phyloP scores from a whole-genome alignment of 2,888 invertebrate species.

The Hirtodrosophila confusa region DNA sequence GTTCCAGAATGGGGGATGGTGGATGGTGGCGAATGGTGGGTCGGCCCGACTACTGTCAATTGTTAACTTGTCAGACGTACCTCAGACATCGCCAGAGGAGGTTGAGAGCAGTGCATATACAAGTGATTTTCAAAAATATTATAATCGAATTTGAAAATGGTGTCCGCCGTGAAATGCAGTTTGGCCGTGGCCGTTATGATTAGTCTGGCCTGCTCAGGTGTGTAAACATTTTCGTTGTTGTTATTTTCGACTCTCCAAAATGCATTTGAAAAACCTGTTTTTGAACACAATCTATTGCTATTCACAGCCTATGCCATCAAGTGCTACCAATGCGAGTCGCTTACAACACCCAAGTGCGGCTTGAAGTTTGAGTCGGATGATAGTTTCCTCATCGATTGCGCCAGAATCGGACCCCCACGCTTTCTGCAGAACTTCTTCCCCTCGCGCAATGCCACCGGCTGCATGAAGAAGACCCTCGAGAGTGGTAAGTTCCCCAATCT shows the following conservation, averaged over 20 bases:
- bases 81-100: slow-evolving; percentile 59
- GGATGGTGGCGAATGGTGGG: slow-evolving; percentile 3
- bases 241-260: neutral
- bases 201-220: slow-evolving; percentile 67
- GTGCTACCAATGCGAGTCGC: slow-evolving; percentile 83
- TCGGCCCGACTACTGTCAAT: slow-evolving; percentile 24
- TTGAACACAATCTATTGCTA: slow-evolving; percentile 1
- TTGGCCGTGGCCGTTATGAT: slow-evolving; percentile 73
- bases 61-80: slow-evolving; percentile 64
- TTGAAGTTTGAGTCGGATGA: slow-evolving; percentile 79
- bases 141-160: slow-evolving; percentile 46
- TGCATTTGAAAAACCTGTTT: slow-evolving; percentile 9
- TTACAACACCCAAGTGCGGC: slow-evolving; percentile 81
- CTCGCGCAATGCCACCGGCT: slow-evolving; percentile 81
- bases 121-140: slow-evolving; percentile 7
- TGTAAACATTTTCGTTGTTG: slow-evolving; percentile 17
- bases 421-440: slow-evolving; percentile 74
- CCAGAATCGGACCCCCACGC: slow-evolving; percentile 76
- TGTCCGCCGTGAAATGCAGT: slow-evolving; percentile 64
- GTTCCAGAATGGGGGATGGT: slow-evolving; percentile 10
- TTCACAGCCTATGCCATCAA: slow-evolving; percentile 80
- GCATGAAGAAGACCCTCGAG: slow-evolving; percentile 82
- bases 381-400: slow-evolving; percentile 74
- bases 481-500: slow-evolving; percentile 70
- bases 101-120: slow-evolving; percentile 40